A percentile compares a stretch with the other conserved stretches of the same genome.
These are phyloP conservation scores for Podocnemis expansa DNA, from an alignment of 2,113 vertebrate genomes.

Conservation along the genomic window DNA sequence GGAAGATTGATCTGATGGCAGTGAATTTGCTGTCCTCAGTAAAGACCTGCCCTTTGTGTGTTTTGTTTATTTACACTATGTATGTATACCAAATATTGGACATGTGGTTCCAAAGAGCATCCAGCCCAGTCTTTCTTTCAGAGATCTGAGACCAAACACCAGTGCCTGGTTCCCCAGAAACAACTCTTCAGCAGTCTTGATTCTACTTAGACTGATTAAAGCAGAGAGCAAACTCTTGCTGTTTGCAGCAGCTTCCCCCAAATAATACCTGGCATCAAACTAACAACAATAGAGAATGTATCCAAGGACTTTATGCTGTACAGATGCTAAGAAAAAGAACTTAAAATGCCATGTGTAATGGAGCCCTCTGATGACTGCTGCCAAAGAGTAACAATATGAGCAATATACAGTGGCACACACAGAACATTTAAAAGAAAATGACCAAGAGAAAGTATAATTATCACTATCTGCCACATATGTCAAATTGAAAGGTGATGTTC, in stretches of 20 bases:
- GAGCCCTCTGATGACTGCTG: neutral
- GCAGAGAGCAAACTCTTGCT: neutral
- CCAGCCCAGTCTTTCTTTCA: neutral
- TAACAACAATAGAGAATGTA: neutral
- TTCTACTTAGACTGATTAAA: neutral
- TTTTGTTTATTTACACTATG: neutral
- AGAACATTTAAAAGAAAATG: neutral
- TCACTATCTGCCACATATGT: accelerated
- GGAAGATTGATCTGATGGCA: no score
- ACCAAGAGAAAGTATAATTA: neutral
- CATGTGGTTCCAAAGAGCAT: accelerated
- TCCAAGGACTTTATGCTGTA: neutral
- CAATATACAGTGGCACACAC: no score
- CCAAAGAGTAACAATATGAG: no score
- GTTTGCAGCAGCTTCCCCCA: neutral
- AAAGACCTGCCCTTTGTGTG: neutral
- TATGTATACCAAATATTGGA: neutral
- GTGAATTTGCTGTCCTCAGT: no score
- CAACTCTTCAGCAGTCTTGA: accelerated
- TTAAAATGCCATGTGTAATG: accelerated
- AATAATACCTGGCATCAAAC: accelerated
- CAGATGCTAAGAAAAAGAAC: neutral
- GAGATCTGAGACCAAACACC: neutral
- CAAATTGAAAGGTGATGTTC: no score
- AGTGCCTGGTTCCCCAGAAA: no score